Percentiles rank a stretch among this genome's conserved stretches.
phyloP scores from a whole-genome alignment of 1,140 invertebrate genomes.

The Brachionus angularis region DNA sequence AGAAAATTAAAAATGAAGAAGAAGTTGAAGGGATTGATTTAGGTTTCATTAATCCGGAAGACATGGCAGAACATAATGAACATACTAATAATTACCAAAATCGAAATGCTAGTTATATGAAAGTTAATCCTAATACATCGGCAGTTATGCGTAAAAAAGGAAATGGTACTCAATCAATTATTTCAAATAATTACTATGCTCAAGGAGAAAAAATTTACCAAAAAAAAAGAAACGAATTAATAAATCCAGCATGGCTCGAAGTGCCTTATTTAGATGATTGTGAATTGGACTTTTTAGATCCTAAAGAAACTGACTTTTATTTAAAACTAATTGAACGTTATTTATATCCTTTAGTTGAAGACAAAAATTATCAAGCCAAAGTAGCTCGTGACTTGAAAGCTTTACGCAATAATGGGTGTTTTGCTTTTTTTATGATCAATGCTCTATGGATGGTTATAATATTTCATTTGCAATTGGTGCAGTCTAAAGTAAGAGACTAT shows the following conservation, averaged over 20 bases:
- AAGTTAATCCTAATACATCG: not conserved
- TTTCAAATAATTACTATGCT: slow-evolving; percentile 25
- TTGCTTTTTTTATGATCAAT: slow-evolving; percentile 51
- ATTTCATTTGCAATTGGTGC: slow-evolving; percentile 55
- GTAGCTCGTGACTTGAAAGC: slow-evolving; percentile 49
- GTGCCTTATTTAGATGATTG: slow-evolving; percentile 63
- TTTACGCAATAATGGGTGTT: slow-evolving; percentile 49
- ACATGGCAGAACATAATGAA: not conserved
- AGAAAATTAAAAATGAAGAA: slow-evolving; percentile 42
- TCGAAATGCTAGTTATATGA: not conserved
- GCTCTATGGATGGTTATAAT: slow-evolving; percentile 54
- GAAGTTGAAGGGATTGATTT: slow-evolving; percentile 29
- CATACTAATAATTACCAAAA: slow-evolving; percentile 8
- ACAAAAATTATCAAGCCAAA: slow-evolving; percentile 45
- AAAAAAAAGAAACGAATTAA: slow-evolving; percentile 64
- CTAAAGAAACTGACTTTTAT: slow-evolving; percentile 45
- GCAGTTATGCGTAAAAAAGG: not conserved
- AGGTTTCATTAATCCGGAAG: slow-evolving; percentile 34
- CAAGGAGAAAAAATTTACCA: not conserved
- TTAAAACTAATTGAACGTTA: slow-evolving; percentile 47
- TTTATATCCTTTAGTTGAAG: slow-evolving; percentile 45
- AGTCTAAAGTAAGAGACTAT: slow-evolving; percentile 49
- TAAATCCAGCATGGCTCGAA: slow-evolving; percentile 89
- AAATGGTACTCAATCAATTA: slow-evolving; percentile 1
- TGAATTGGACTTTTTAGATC: slow-evolving; percentile 46